Conservation (phyloP, 2,113 vertebrate genomes). For the Microcebus lehilahytsara region DNA sequence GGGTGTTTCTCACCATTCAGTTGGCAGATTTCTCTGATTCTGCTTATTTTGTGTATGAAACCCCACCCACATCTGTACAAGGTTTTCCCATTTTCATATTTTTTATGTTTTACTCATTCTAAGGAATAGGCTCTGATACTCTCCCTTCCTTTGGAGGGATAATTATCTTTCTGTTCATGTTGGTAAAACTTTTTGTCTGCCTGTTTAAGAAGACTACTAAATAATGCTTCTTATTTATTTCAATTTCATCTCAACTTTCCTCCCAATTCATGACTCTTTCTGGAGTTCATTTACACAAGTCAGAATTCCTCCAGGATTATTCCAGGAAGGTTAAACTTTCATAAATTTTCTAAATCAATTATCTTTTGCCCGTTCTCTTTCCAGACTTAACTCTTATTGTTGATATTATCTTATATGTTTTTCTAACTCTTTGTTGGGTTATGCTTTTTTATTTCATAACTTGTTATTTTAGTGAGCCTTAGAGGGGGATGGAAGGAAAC, state of each 20-base stretch:
- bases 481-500: neutral
- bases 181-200: neutral
- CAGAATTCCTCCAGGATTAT: neutral
- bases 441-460: neutral
- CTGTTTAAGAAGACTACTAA: neutral
- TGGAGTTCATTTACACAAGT: neutral
- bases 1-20: neutral
- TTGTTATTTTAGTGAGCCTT: neutral
- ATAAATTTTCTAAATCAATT: neutral
- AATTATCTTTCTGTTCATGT: neutral
- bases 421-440: neutral
- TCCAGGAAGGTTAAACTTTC: neutral
- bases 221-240: neutral
- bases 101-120: neutral
- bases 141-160: neutral
- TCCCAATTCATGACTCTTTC: neutral
- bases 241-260: neutral
- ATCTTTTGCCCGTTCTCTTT: neutral
- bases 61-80: neutral
- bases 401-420: neutral
- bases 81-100: neutral
- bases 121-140: neutral
- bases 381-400: neutral
- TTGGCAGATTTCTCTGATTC: neutral
- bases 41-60: neutral